A percentile compares a stretch with the other conserved stretches of the same genome.
Conservation (phyloP, 2,797 vertebrate species). For the Otolemur crassicaudatus region DNA sequence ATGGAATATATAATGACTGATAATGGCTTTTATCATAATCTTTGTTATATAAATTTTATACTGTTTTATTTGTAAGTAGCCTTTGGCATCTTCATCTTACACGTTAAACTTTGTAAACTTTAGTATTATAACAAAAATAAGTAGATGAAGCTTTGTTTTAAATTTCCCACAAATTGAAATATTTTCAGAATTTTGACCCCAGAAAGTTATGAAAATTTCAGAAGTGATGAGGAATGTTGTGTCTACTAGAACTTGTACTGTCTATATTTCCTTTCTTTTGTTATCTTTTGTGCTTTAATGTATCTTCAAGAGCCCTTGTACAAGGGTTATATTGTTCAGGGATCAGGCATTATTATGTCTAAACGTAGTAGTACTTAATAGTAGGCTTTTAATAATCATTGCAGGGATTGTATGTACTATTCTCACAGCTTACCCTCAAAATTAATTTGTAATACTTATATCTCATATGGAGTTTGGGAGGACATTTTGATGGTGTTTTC, state of each 20-base stretch:
- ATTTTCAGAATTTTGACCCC: background rate
- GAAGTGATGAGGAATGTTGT: background rate
- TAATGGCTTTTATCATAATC: conserved; percentile 93
- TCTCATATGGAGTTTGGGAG: conserved; percentile 42
- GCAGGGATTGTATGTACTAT: conserved; percentile 23
- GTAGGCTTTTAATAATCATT: conserved; percentile 47
- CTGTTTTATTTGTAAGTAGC: conserved; percentile 17
- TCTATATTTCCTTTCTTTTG: background rate
- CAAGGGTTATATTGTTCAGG: background rate
- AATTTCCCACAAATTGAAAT: background rate
- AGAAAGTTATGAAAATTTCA: conserved; percentile 29
- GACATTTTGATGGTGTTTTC: conserved; percentile 29
- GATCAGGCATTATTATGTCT: background rate
- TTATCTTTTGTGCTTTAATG: background rate
- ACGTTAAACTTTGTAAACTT: conserved; percentile 52
- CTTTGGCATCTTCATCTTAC: background rate
- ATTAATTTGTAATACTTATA: conserved; percentile 8
- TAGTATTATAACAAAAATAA: conserved; percentile 41
- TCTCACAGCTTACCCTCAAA: background rate
- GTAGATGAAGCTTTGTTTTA: background rate
- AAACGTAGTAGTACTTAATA: conserved; percentile 9
- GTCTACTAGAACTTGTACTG: background rate
- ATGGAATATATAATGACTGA: conserved; percentile 95
- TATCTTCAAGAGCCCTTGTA: background rate
- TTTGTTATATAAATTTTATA: background rate